Percentiles rank a stretch among this genome's conserved stretches.
These are phyloP conservation scores for Trididemnum miniatum DNA, from an alignment of 23 tunicate species.

Conservation along the genomic window DNA sequence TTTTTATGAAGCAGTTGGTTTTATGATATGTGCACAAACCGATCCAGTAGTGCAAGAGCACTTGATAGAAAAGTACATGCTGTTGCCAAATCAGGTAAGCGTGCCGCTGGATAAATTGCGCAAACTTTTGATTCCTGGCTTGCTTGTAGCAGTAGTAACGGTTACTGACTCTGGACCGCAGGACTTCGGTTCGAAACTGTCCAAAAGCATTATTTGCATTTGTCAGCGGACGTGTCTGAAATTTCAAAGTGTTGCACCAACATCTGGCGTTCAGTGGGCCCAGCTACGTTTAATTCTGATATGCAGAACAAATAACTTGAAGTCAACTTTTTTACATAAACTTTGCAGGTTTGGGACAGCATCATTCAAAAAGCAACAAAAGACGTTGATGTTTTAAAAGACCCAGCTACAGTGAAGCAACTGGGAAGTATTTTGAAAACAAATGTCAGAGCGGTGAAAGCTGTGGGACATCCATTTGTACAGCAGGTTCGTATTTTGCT, in stretches of 20 bases:
- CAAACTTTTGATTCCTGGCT: too few relatives aligned
- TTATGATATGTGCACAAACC: conserved; percentile 94
- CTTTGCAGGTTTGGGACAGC: conserved; percentile 84
- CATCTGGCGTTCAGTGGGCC: neutral
- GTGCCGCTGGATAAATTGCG: too few relatives aligned
- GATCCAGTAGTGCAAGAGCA: conserved; percentile 96
- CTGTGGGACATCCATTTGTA: conserved; percentile 92
- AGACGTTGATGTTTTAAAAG: conserved; percentile 88
- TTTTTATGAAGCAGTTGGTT: conserved; percentile 99
- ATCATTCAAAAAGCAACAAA: conserved; percentile 94
- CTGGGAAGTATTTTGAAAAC: conserved; percentile 94
- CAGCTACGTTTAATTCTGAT: too few relatives aligned
- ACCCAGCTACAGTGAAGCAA: conserved; percentile 91
- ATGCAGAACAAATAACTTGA: too few relatives aligned
- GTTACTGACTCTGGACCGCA: too few relatives aligned
- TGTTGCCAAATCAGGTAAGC: conserved; percentile 97
- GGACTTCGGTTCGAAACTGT: too few relatives aligned
- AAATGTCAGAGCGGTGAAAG: conserved; percentile 93
- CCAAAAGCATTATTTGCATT: too few relatives aligned
- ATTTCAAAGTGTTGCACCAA: neutral
- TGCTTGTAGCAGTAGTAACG: too few relatives aligned
- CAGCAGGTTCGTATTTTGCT: conserved; percentile 58
- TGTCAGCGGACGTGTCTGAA: too few relatives aligned
- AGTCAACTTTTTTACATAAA: too few relatives aligned
- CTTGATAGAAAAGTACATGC: conserved; percentile 96